Evolutionary conservation across 2,113 vertebrate genomes (phyloP).

Genomic region (pig (Sus scrofa)): T2T-Sscrofa CM000830.6:47979501-47980000

Average conservation of each 20-base stretch:
- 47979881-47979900: background rate
- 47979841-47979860: background rate
- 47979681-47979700: background rate
- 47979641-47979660: background rate
- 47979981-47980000: background rate
- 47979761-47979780: no score
- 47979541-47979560: no score
- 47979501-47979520: no score
- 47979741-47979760: no score
- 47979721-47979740: no score
- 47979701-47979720: no score
- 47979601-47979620: background rate
- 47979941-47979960: background rate
- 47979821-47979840: background rate
- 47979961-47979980: background rate
- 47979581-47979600: no score
- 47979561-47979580: no score
- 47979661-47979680: background rate
- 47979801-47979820: background rate
- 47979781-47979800: no score
- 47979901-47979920: background rate
- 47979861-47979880: background rate
- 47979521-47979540: no score
- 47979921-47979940: background rate
- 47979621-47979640: background rate